Base-by-base conservation (phyloP, 2,888 invertebrate genomes). In the Dolichopus griseipennis region DNA sequence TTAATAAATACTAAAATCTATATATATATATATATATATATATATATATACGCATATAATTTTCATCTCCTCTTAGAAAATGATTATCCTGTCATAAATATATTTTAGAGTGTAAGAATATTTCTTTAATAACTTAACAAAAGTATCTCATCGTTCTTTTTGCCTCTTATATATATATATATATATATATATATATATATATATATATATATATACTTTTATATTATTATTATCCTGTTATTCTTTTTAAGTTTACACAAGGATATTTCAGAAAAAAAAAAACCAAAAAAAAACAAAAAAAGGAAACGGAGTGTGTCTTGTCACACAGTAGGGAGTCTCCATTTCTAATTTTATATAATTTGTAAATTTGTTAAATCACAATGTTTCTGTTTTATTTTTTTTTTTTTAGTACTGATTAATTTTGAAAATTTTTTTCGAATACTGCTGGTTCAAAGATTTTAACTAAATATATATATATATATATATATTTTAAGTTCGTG, bases 291-390 rank as follows among this genome's bases (percentile, higher is more conserved):
- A 52, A 6, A 52, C 5, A 52, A 52, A 52, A 52, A 52, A 52
- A 52, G 18, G 18, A 37, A 37, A 37, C 9, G 52, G 18, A 52
- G 52, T 52, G 52, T 52, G 52, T 52, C 52, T n/a, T 52, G 52
- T 18, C 52, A n/a, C 52, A 52, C 52, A 52, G 52, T 52, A 52
- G 52, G 52, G 52, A 52, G 52, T 52, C 52, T 52, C 52, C 52
- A 52, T 52, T 52, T 52, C 52, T 52, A 52, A 52, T 52, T 52
- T 52, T 52, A 2, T 52, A 2, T 18, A 52, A 52, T 52, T 52
- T 52, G 52, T 52, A 18, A 15, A 52, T 52, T n/a, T 52, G 52
- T n/a, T 12, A 2, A 52, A 15, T 18, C 41, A 15, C 15, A 9
- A 41, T 15, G 41, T 41, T 41, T 41, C 41, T 18, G 43, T 43